Evolutionary conservation across 2,888 invertebrate genomes (phyloP).

Genomic region (Griposia aprilina): DNA sequence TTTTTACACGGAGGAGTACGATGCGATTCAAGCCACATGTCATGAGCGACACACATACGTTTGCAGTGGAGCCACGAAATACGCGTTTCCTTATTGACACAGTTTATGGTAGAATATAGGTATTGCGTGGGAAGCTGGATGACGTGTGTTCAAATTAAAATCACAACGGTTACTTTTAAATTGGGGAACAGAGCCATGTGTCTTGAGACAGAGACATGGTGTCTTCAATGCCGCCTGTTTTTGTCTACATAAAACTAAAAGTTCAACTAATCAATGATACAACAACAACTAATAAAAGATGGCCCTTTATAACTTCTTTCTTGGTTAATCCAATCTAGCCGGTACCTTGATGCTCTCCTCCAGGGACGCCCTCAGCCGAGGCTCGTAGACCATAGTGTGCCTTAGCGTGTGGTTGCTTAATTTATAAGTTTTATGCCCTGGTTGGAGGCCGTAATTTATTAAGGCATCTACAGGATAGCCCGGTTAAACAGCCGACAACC

Average conservation of each 20-base stretch:
- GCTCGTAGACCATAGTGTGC: too few relatives aligned
- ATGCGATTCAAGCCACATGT: constrained; percentile 60
- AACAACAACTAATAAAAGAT: too few relatives aligned
- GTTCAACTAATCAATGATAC: too few relatives aligned
- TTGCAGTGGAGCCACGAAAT: constrained; percentile 39
- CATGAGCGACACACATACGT: constrained; percentile 50
- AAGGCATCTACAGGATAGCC: neutral
- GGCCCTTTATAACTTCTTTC: too few relatives aligned
- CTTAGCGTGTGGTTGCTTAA: too few relatives aligned
- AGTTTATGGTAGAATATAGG: neutral
- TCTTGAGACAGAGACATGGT: too few relatives aligned
- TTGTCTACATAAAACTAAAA: too few relatives aligned
- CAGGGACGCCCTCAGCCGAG: too few relatives aligned
- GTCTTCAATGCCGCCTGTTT: too few relatives aligned
- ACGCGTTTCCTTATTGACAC: neutral
- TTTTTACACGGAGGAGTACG: constrained; percentile 52
- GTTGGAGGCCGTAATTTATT: neutral
- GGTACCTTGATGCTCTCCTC: too few relatives aligned
- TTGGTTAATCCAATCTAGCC: too few relatives aligned
- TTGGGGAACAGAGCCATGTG: neutral
- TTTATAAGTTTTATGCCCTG: too few relatives aligned
- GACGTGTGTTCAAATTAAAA: neutral
- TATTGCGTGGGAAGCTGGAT: neutral
- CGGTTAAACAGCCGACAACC: neutral
- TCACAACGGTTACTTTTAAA: neutral